Evolutionary conservation across 2,797 vertebrate genomes (phyloP).

Genomic region (Danio albolineatus): DNA sequence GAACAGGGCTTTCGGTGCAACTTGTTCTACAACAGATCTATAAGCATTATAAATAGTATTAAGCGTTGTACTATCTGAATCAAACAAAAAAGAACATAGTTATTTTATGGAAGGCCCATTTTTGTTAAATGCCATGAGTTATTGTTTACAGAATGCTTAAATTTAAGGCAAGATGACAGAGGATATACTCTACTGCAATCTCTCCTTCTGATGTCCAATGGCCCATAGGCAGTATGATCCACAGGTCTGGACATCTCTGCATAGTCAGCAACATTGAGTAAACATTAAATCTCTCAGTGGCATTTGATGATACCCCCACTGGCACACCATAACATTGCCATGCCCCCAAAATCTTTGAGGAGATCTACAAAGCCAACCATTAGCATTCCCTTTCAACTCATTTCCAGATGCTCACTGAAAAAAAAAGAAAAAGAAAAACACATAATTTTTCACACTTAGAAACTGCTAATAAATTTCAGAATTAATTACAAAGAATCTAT

Average conservation of each 20-base stretch:
- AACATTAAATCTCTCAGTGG: constrained; percentile 29
- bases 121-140: no score
- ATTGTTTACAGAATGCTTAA: no score
- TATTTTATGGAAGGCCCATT: no score
- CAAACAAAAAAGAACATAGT: no score
- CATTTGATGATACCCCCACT: constrained; percentile 28
- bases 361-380: background rate
- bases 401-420: background rate
- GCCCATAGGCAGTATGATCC: constrained; percentile 16
- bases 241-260: background rate
- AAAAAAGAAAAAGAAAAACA: no score
- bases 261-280: constrained; percentile 28
- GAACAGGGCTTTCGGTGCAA: no score
- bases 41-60: no score
- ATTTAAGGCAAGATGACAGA: constrained; percentile 20
- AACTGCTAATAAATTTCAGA: no score
- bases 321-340: background rate
- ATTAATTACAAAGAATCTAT: no score
- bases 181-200: background rate
- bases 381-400: background rate
- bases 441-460: no score
- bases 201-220: constrained; percentile 10
- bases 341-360: constrained; percentile 5
- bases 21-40: no score
- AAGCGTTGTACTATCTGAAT: no score